These are phyloP conservation scores for Leuciscus idus DNA, from an alignment of 2,113 vertebrate species.

Conservation along the genomic window DNA sequence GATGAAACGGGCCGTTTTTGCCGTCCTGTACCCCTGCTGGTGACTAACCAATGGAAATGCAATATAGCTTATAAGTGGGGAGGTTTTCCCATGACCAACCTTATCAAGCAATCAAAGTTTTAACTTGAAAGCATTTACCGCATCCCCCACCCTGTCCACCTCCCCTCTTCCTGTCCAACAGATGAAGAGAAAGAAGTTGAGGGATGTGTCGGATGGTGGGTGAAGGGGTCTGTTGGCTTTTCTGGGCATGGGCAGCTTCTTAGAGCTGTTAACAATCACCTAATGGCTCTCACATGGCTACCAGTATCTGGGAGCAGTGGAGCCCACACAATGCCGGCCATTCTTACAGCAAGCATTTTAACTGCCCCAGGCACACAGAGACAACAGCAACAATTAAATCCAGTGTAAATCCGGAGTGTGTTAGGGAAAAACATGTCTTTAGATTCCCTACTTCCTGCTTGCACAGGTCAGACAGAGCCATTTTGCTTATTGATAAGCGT, in stretches of 20 bases:
- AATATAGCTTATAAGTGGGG: slow-evolving; percentile 51
- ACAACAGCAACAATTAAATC: slow-evolving; percentile 64
- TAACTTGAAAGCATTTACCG: slow-evolving; percentile 48
- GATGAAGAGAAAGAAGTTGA: slow-evolving; percentile 11
- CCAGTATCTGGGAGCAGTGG: slow-evolving; percentile 67
- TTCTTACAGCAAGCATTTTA: slow-evolving; percentile 68
- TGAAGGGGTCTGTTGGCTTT: slow-evolving; percentile 15
- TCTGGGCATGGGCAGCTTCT: slow-evolving; percentile 66
- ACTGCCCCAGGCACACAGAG: slow-evolving; percentile 60
- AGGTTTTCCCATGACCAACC: slow-evolving; percentile 62
- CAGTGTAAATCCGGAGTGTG: slow-evolving; percentile 47
- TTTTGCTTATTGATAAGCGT: slow-evolving; percentile 20
- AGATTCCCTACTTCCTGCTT: neutral
- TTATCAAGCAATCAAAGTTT: slow-evolving; percentile 64
- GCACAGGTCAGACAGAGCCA: neutral
- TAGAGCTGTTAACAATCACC: slow-evolving; percentile 74
- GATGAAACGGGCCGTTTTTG: slow-evolving; percentile 1
- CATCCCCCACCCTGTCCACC: neutral
- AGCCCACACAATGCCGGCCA: slow-evolving; percentile 72
- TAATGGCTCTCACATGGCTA: slow-evolving; percentile 80
- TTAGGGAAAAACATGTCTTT: slow-evolving; percentile 9
- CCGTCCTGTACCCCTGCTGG: neutral
- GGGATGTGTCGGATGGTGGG: slow-evolving; percentile 6
- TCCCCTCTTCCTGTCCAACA: slow-evolving; percentile 16
- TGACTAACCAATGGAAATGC: slow-evolving; percentile 57